Evolutionary conservation across 2,797 vertebrate genomes (phyloP).

Genomic region (Macropodus opercularis): DNA sequence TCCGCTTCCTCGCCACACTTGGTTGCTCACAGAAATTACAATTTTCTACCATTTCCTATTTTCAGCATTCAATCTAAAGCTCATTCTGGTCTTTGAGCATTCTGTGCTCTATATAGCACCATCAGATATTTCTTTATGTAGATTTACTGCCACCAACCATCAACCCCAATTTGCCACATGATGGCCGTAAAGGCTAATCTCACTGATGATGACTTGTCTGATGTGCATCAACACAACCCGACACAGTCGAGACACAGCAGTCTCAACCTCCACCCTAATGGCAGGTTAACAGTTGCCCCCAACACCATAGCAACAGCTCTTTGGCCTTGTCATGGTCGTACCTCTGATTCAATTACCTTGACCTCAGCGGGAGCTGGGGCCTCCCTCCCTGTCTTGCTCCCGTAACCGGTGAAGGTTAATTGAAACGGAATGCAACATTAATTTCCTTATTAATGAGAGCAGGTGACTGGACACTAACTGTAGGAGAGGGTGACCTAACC

Average conservation of each 20-base stretch:
- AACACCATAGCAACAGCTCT: slow-evolving; percentile 64
- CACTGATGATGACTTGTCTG: slow-evolving; percentile 21
- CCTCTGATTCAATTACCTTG: slow-evolving; percentile 84
- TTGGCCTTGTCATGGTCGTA: slow-evolving; percentile 73
- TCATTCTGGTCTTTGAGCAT: slow-evolving; percentile 4
- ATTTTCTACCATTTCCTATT: not conserved
- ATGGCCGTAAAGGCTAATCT: slow-evolving; percentile 23
- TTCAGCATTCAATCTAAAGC: not conserved
- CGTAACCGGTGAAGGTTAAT: slow-evolving; percentile 83
- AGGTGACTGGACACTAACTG: slow-evolving; percentile 71
- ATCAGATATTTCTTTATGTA: slow-evolving; percentile 28
- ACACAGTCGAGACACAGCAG: slow-evolving; percentile 46
- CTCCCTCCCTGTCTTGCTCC: slow-evolving; percentile 75
- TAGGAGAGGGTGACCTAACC: slow-evolving; percentile 70
- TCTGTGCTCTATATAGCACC: not conserved
- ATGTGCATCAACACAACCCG: slow-evolving; percentile 39
- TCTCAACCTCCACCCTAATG: slow-evolving; percentile 57
- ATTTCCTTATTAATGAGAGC: slow-evolving; percentile 85
- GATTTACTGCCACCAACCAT: slow-evolving; percentile 22
- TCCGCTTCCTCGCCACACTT: no score
- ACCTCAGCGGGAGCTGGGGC: slow-evolving; percentile 75
- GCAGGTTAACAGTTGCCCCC: slow-evolving; percentile 50
- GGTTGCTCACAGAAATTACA: no score
- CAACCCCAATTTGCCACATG: slow-evolving; percentile 29
- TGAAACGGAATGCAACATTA: slow-evolving; percentile 86